Percentiles rank a stretch among this genome's conserved stretches.
These are phyloP conservation scores for Sinocyclocheilus maitianheensis DNA, from an alignment of 2,113 vertebrate species.

Conservation along the genomic window DNA sequence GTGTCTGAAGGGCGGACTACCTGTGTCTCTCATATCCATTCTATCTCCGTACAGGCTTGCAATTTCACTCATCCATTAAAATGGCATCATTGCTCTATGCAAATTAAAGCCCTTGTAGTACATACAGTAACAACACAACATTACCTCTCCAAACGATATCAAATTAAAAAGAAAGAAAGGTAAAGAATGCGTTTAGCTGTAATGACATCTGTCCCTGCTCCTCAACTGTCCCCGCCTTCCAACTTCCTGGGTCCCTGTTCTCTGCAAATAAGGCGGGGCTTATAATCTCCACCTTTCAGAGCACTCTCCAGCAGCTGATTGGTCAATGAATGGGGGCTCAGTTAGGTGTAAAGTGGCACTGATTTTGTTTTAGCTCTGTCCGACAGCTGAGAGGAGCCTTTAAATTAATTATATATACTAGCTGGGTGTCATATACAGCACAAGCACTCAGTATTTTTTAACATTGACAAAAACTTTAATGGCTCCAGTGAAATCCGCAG, in stretches of 20 bases:
- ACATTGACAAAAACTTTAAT: slow-evolving; percentile 99
- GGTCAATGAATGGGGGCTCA: slow-evolving; percentile 33
- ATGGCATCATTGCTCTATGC: slow-evolving; percentile 3
- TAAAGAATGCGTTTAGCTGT: slow-evolving; percentile 48
- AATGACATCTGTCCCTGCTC: not conserved
- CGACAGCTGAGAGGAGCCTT: not conserved
- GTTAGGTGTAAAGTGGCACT: slow-evolving; percentile 38
- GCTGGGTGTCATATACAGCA: slow-evolving; percentile 8
- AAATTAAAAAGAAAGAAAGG: slow-evolving; percentile 18
- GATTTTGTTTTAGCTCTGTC: slow-evolving; percentile 36
- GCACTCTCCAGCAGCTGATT: slow-evolving; percentile 56
- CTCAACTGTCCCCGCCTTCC: slow-evolving; percentile 49
- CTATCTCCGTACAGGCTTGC: not conserved
- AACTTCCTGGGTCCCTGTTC: slow-evolving; percentile 58
- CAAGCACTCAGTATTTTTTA: slow-evolving; percentile 82
- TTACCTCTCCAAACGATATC: slow-evolving; percentile 25
- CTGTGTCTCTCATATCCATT: not conserved
- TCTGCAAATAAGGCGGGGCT: slow-evolving; percentile 41
- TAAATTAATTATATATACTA: not conserved
- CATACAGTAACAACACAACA: not conserved
- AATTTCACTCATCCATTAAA: slow-evolving; percentile 26
- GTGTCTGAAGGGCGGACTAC: not conserved
- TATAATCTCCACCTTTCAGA: slow-evolving; percentile 51
- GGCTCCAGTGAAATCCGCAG: slow-evolving; percentile 97
- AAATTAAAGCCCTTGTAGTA: slow-evolving; percentile 11